Evolutionary conservation across 2,113 vertebrate species (phyloP).

Genomic region (Chitala chitala): DNA sequence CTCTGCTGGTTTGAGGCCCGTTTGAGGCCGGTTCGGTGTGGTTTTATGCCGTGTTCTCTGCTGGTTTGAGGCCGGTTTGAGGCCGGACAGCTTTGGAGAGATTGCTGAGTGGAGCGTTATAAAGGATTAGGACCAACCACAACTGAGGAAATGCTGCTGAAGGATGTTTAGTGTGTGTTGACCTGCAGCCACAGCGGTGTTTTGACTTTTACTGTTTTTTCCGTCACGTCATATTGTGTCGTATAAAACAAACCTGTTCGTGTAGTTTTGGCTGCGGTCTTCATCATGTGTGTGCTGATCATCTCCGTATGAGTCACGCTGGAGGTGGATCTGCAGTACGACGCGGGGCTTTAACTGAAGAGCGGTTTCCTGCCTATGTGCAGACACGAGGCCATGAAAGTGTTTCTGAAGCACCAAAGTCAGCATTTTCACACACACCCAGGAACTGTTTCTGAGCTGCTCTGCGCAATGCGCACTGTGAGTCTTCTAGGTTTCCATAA

Average conservation of each 20-base stretch:
- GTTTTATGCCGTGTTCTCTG: too few relatives aligned
- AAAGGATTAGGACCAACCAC: too few relatives aligned
- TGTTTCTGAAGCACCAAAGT: not conserved
- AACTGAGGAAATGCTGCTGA: too few relatives aligned
- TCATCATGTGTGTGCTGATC: not conserved
- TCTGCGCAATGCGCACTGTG: not conserved
- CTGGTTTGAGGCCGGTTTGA: conserved; percentile 12
- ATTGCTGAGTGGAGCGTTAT: not conserved
- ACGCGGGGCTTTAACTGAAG: not conserved
- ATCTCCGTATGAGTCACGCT: not conserved
- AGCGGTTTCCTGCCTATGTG: not conserved
- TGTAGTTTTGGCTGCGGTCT: not conserved
- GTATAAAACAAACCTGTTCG: not conserved
- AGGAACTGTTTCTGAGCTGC: not conserved
- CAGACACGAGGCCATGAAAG: not conserved
- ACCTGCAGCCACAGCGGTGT: too few relatives aligned
- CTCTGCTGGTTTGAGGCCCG: too few relatives aligned
- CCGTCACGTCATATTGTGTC: not conserved
- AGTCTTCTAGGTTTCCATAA: conserved; percentile 24
- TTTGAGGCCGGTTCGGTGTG: too few relatives aligned
- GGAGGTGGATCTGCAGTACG: too few relatives aligned
- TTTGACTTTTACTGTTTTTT: too few relatives aligned
- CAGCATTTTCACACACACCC: not conserved
- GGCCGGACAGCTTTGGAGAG: not conserved
- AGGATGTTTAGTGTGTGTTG: not conserved